Conservation (phyloP, 92 coral and sea anemone genomes). For the Porites cylindrica region DNA sequence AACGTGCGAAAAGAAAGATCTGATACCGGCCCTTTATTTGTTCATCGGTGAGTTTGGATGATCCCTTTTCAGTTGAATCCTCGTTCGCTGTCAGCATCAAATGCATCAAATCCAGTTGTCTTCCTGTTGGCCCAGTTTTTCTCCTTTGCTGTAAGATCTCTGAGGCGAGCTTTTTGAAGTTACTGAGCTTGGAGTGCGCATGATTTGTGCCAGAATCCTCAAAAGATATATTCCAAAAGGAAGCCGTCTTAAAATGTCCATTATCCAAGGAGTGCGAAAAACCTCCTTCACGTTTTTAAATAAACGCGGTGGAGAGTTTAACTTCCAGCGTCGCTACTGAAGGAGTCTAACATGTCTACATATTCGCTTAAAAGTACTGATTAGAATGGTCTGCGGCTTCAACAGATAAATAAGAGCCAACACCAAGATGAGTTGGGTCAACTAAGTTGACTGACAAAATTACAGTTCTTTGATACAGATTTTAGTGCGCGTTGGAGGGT, state of each 20-base stretch:
- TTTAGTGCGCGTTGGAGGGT: too few relatives aligned
- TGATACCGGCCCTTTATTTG: constrained; percentile 14
- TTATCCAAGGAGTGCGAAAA: constrained; percentile 13
- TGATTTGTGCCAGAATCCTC: background rate
- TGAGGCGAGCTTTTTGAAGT: constrained; percentile 17
- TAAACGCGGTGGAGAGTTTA: constrained; percentile 67
- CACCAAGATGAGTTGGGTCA: too few relatives aligned
- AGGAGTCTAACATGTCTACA: constrained; percentile 41
- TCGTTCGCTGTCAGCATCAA: constrained; percentile 33
- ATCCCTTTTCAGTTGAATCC: constrained; percentile 43
- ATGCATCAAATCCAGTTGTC: constrained; percentile 37
- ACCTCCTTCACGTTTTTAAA: constrained; percentile 19
- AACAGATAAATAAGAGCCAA: too few relatives aligned
- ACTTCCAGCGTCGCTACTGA: constrained; percentile 71
- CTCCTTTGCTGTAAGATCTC: constrained; percentile 46
- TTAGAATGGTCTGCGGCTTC: too few relatives aligned
- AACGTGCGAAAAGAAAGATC: background rate
- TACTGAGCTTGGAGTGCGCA: too few relatives aligned
- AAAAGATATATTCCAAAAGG: constrained; percentile 20
- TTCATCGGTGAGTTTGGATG: constrained; percentile 49
- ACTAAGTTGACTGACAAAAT: too few relatives aligned
- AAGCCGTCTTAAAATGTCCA: constrained; percentile 13
- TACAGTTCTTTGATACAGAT: too few relatives aligned
- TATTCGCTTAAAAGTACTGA: too few relatives aligned
- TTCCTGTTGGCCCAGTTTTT: constrained; percentile 24